A percentile compares a stretch with the other conserved stretches of the same genome.
Evolutionary conservation across 2,888 invertebrate genomes (phyloP).

Genomic region (Tuta absoluta): DNA sequence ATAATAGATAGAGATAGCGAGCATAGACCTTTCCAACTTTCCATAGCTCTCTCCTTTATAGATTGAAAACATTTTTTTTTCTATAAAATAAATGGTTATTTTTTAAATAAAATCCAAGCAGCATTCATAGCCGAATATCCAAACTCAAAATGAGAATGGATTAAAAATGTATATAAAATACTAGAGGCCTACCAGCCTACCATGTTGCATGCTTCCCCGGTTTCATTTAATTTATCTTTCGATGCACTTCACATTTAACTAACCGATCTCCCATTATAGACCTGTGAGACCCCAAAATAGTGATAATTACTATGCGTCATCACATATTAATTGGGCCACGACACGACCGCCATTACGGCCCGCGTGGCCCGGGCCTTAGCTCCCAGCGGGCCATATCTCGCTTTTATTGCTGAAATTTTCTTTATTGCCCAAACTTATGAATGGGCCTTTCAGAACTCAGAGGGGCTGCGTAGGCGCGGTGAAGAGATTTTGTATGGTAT

Average conservation of each 20-base stretch:
- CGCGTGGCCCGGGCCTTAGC: neutral
- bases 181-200: no score
- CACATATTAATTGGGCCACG: slow-evolving; percentile 19
- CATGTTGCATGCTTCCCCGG: no score
- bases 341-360: slow-evolving; percentile 3
- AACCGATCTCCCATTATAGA: neutral
- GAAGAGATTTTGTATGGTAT: slow-evolving; percentile 4
- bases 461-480: neutral
- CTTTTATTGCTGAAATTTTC: slow-evolving; percentile 60
- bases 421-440: slow-evolving; percentile 59
- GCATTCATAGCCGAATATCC: no score
- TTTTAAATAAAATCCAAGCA: no score
- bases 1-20: no score
- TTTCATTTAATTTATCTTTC: neutral
- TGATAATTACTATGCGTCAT: slow-evolving; percentile 8
- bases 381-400: slow-evolving; percentile 47
- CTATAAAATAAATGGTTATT: no score
- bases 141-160: no score
- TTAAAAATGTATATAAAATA: no score
- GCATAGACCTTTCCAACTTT: no score
- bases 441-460: slow-evolving; percentile 37
- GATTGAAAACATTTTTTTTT: no score
- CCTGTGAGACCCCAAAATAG: slow-evolving; percentile 1
- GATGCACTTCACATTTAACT: neutral
- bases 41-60: no score